Evolutionary conservation across 2,113 vertebrate genomes (phyloP).

Genomic region (Corythornis madagascariensis): DNA sequence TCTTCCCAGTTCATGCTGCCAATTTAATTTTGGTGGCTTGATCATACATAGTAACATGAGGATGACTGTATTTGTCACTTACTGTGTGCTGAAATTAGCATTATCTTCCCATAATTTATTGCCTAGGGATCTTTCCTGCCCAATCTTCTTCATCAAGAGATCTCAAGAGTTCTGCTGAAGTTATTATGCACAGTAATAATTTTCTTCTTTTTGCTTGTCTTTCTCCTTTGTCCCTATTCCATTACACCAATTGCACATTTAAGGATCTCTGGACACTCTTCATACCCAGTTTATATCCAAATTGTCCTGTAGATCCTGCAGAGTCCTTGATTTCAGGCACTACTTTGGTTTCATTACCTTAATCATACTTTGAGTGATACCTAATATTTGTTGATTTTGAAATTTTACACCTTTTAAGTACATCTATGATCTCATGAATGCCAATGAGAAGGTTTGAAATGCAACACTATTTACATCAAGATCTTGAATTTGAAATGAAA

Average conservation of each 20-base stretch:
- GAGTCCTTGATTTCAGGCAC: neutral
- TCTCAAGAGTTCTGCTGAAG: neutral
- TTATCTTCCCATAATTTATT: neutral
- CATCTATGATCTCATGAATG: neutral
- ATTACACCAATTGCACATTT: neutral
- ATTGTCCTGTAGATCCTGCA: neutral
- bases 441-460: neutral
- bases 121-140: neutral
- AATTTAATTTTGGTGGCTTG: neutral
- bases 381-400: neutral
- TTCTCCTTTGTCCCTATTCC: neutral
- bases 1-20: neutral
- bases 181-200: neutral
- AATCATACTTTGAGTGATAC: neutral
- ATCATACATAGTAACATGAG: neutral
- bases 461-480: neutral
- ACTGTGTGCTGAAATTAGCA: neutral
- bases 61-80: neutral
- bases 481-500: slow-evolving; percentile 6
- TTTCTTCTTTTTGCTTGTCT: neutral
- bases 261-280: neutral
- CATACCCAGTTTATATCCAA: neutral
- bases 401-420: neutral
- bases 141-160: neutral
- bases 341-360: neutral